These are phyloP conservation scores for Cotesia vestalis DNA, from an alignment of 1,140 invertebrate species.

Conservation along the genomic window DNA sequence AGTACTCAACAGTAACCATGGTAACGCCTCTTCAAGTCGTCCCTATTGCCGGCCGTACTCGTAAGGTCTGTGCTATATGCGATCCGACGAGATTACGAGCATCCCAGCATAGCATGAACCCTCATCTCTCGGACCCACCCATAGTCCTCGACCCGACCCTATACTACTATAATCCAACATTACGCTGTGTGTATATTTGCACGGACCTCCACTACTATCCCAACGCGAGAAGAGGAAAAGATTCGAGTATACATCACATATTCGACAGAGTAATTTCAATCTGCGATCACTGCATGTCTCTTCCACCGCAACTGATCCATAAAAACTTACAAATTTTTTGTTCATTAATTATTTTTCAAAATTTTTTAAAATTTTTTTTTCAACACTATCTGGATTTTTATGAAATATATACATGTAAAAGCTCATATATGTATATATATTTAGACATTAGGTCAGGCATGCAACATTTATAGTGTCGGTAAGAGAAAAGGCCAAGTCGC, in stretches of 20 bases:
- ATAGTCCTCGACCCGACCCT: not conserved
- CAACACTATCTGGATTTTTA: too few species aligned
- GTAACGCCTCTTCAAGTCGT: conserved; percentile 46
- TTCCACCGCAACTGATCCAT: not conserved
- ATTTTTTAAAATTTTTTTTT: not conserved
- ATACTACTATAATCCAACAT: too few species aligned
- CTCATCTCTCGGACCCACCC: conserved; percentile 30
- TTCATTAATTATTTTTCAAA: too few species aligned
- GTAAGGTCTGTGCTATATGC: conserved; percentile 39
- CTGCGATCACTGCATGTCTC: not conserved
- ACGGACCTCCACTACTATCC: too few species aligned
- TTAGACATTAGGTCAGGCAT: conserved; percentile 18
- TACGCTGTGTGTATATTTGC: too few species aligned
- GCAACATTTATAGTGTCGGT: conserved; percentile 33
- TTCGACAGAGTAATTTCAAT: too few species aligned
- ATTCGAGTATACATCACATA: too few species aligned
- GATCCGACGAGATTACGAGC: conserved; percentile 43
- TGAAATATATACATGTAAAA: too few species aligned
- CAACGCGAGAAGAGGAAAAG: not conserved
- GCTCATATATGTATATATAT: too few species aligned
- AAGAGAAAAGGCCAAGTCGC: conserved; percentile 37
- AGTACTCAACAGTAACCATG: conserved; percentile 48
- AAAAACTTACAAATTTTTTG: not conserved
- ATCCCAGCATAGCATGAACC: conserved; percentile 35
- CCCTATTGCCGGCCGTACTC: conserved; percentile 30